phyloP scores from a whole-genome alignment of 1,140 invertebrate genomes.

The Bombus vancouverensis region DNA sequence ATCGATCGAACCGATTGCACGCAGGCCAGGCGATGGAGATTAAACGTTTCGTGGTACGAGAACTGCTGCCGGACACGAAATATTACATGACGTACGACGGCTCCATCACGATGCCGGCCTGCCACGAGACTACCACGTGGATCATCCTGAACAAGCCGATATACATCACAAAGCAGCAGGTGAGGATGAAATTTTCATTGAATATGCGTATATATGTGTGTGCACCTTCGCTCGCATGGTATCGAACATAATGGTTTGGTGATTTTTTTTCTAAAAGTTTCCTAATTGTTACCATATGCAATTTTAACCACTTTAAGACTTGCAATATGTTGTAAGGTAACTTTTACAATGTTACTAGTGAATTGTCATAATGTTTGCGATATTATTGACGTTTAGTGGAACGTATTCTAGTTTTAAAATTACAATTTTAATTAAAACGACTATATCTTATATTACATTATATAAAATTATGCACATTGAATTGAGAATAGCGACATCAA shows the following conservation, averaged over 20 bases:
- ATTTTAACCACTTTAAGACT: no score
- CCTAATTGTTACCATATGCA: no score
- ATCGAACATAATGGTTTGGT: not conserved
- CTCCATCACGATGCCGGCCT: conserved; percentile 96
- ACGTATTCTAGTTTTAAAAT: no score
- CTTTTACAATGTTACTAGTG: no score
- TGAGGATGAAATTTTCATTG: conserved; percentile 80
- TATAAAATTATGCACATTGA: not conserved
- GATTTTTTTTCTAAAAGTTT: no score
- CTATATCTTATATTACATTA: not conserved
- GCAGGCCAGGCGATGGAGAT: conserved; percentile 91
- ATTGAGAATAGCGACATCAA: not conserved
- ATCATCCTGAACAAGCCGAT: conserved; percentile 98
- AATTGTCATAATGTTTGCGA: no score
- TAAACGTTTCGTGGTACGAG: conserved; percentile 91
- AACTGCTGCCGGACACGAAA: conserved; percentile 94
- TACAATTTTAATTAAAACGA: not conserved
- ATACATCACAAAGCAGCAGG: conserved; percentile 97
- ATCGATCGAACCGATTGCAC: conserved; percentile 75
- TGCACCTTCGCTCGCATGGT: not conserved
- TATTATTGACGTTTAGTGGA: no score
- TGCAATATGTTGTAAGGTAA: no score
- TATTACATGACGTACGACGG: conserved; percentile 99
- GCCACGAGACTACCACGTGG: conserved; percentile 97
- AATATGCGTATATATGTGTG: no score